Conservation (phyloP, 2,113 vertebrate species). For the Arothron firmamentum region DNA sequence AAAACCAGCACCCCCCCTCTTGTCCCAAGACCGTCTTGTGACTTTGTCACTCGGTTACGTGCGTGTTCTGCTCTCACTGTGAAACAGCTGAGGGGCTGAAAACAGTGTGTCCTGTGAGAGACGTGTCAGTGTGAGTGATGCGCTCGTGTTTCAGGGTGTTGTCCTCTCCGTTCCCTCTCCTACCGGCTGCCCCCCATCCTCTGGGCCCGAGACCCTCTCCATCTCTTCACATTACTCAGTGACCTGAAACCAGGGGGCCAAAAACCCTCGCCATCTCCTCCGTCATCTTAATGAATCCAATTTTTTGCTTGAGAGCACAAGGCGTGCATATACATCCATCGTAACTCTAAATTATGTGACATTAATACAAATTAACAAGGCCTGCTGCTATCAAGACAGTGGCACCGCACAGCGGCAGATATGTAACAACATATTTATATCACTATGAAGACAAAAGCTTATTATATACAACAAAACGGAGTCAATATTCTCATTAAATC, state of each 20-base stretch:
- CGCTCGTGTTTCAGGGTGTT: constrained; percentile 40
- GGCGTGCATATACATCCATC: constrained; percentile 65
- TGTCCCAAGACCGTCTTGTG: constrained; percentile 32
- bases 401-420: constrained; percentile 42
- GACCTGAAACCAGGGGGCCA: constrained; percentile 74
- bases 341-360: constrained; percentile 72
- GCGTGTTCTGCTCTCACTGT: constrained; percentile 33
- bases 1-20: constrained; percentile 15
- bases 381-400: constrained; percentile 45
- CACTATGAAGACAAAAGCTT: constrained; percentile 44
- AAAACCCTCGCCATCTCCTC: constrained; percentile 66
- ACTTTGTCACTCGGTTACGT: constrained; percentile 37
- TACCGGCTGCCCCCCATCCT: constrained; percentile 38
- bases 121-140: constrained; percentile 62
- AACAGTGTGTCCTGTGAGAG: constrained; percentile 41
- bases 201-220: constrained; percentile 60
- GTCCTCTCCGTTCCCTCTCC: constrained; percentile 51
- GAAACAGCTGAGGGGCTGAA: constrained; percentile 29
- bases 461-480: constrained; percentile 37
- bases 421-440: constrained; percentile 50
- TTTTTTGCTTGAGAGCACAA: constrained; percentile 76
- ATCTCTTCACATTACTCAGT: constrained; percentile 71
- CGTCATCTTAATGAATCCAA: constrained; percentile 78
- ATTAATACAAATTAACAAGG: constrained; percentile 78
- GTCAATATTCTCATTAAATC: constrained; percentile 60